Percentiles rank a stretch among this genome's conserved stretches.
phyloP scores from a whole-genome alignment of 2,888 invertebrate genomes.

The Mellilla xanthometata region DNA sequence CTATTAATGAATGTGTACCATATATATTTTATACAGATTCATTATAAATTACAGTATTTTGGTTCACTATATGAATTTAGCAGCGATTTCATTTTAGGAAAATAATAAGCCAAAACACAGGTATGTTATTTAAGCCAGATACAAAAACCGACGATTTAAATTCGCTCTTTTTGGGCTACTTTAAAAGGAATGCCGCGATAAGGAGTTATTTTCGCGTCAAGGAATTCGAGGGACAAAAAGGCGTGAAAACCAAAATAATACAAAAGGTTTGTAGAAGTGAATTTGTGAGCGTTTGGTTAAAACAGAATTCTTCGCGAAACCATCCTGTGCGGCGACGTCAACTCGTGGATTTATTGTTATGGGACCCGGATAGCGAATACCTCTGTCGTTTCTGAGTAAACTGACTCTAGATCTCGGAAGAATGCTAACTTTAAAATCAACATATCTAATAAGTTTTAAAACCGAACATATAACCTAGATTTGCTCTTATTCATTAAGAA shows the following conservation, averaged over 20 bases:
- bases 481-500: too few relatives aligned
- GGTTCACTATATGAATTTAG: constrained; percentile 35
- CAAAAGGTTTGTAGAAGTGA: constrained; percentile 78
- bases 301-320: constrained; percentile 80
- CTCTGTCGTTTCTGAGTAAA: constrained; percentile 70
- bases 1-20: too few relatives aligned
- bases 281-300: constrained; percentile 82
- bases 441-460: too few relatives aligned
- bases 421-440: constrained; percentile 48
- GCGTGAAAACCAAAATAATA: constrained; percentile 82
- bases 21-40: too few relatives aligned
- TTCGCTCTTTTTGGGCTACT: constrained; percentile 71
- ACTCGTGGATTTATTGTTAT: constrained; percentile 77
- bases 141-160: constrained; percentile 64
- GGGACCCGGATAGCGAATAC: constrained; percentile 66
- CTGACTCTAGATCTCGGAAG: constrained; percentile 67
- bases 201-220: constrained; percentile 80
- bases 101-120: constrained; percentile 58
- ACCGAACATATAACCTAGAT: too few relatives aligned
- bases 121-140: constrained; percentile 67
- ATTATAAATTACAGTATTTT: too few relatives aligned
- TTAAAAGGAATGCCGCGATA: constrained; percentile 79
- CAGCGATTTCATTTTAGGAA: constrained; percentile 50
- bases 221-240: constrained; percentile 78
- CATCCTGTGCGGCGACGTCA: constrained; percentile 82